Percentiles rank a stretch among this genome's conserved stretches.
Conservation (phyloP, 2,888 invertebrate species). For the Agriotes lineatus region DNA sequence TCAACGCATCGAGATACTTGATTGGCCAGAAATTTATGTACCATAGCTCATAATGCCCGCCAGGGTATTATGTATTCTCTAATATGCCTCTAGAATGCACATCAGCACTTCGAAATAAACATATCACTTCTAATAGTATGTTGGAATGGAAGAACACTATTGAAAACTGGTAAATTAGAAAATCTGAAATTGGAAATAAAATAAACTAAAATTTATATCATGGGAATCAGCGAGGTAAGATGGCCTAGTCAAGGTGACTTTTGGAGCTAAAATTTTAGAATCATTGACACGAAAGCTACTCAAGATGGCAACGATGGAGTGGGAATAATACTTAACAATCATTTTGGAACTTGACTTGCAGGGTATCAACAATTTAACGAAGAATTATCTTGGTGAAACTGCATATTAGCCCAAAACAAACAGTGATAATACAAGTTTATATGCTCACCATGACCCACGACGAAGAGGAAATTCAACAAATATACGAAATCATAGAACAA, state of each 20-base stretch:
- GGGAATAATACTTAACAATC: background rate
- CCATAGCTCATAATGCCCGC: too few relatives aligned
- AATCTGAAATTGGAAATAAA: background rate
- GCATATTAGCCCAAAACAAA: background rate
- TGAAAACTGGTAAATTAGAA: too few relatives aligned
- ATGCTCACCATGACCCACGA: background rate
- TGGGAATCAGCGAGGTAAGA: background rate
- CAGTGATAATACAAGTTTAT: constrained; percentile 1
- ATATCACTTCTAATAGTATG: background rate
- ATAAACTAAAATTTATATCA: background rate
- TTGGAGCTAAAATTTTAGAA: background rate
- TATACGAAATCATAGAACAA: background rate
- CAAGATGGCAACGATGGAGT: background rate
- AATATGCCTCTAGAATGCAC: too few relatives aligned
- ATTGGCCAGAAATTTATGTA: too few relatives aligned
- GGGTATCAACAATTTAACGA: background rate
- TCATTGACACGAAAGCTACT: background rate
- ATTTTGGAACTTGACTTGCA: background rate
- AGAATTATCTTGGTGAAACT: background rate
- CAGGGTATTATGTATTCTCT: too few relatives aligned
- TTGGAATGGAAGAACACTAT: constrained; percentile 8
- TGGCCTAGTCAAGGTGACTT: background rate
- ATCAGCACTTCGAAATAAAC: constrained; percentile 1
- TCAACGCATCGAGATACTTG: too few relatives aligned
- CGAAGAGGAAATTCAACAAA: background rate